These are phyloP conservation scores for Sceloporus tristichus DNA, from an alignment of 2,113 vertebrate genomes.

Conservation along the genomic window DNA sequence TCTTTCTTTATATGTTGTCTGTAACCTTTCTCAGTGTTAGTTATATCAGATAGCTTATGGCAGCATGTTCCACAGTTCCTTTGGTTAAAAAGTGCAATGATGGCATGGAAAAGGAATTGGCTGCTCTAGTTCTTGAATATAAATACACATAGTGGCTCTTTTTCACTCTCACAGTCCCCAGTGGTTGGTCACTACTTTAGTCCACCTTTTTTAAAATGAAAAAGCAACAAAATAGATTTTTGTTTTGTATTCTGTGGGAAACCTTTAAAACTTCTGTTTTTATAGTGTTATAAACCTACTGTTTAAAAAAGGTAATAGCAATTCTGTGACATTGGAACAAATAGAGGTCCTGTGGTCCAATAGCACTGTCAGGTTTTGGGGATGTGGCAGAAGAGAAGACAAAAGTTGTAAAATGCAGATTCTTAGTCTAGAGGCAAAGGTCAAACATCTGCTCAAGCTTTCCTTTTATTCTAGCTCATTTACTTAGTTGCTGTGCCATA, in stretches of 20 bases:
- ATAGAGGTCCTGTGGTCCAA: conserved; percentile 55
- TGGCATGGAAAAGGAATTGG: background rate
- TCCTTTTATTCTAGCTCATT: conserved; percentile 54
- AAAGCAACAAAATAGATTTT: conserved; percentile 68
- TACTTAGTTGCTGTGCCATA: conserved; percentile 47
- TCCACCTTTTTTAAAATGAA: background rate
- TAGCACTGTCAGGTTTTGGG: conserved; percentile 53
- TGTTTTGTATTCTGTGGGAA: conserved; percentile 53
- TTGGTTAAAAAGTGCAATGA: conserved; percentile 21
- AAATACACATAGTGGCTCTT: background rate
- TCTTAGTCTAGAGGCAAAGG: conserved; percentile 61
- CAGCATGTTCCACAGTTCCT: conserved; percentile 6
- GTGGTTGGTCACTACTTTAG: conserved; percentile 1
- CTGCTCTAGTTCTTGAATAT: background rate
- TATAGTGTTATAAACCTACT: conserved; percentile 48
- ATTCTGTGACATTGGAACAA: conserved; percentile 57
- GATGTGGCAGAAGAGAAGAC: conserved; percentile 14
- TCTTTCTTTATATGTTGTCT: conserved; percentile 5
- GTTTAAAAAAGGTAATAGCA: conserved; percentile 48
- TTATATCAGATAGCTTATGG: conserved; percentile 13
- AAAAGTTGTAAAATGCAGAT: conserved; percentile 43
- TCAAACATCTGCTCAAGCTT: conserved; percentile 47
- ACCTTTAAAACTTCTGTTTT: conserved; percentile 75
- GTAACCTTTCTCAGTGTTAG: background rate
- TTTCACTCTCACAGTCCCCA: background rate